Evolutionary conservation across 1,140 invertebrate species (phyloP).

Genomic region (Acromyrmex echinatior): DNA sequence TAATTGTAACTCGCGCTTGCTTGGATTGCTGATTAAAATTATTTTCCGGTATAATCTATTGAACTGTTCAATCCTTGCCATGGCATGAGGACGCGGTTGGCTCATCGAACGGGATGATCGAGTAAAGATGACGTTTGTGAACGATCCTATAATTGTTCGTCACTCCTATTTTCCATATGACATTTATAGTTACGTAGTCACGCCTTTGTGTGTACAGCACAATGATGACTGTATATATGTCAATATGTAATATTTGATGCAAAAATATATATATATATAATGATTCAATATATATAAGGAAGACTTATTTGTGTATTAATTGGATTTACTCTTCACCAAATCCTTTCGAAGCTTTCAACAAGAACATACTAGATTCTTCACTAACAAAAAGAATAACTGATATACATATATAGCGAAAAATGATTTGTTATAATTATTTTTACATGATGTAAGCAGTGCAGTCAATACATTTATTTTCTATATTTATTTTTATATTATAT

Average conservation of each 20-base stretch:
- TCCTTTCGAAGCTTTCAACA: background rate
- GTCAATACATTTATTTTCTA: background rate
- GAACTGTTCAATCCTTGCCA: slow-evolving; percentile 13
- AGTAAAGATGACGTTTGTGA: slow-evolving; percentile 41
- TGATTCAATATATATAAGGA: slow-evolving; percentile 31
- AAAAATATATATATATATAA: slow-evolving; percentile 29
- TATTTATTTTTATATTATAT: background rate
- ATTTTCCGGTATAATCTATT: slow-evolving; percentile 17
- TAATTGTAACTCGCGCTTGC: background rate
- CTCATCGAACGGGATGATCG: slow-evolving; percentile 31
- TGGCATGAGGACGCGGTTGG: background rate
- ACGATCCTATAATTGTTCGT: slow-evolving; percentile 64
- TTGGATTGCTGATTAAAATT: background rate
- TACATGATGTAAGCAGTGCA: too few relatives aligned
- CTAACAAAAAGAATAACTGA: too few relatives aligned
- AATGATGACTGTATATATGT: slow-evolving; percentile 85
- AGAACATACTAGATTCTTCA: background rate
- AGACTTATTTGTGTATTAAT: background rate
- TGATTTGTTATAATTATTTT: too few relatives aligned
- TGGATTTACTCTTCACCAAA: background rate
- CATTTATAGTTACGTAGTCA: slow-evolving; percentile 77
- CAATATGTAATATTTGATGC: slow-evolving; percentile 83
- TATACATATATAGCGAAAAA: background rate
- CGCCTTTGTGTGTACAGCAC: slow-evolving; percentile 75
- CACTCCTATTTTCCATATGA: slow-evolving; percentile 56